Base-by-base conservation (phyloP, 2,888 invertebrate species). In the Cheilosia soror region DNA sequence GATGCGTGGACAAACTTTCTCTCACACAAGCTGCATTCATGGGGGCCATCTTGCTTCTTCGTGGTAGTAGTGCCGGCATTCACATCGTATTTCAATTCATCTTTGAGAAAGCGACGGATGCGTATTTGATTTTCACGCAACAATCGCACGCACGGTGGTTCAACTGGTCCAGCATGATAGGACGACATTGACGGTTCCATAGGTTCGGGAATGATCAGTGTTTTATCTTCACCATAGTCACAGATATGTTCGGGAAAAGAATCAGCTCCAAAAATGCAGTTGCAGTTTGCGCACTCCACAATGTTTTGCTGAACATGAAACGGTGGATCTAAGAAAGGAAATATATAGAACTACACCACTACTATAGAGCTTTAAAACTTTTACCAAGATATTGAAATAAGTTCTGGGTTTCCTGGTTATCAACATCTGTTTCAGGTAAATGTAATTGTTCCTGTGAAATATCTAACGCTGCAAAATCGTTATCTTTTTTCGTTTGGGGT, bases 1-100 rank as follows among this genome's bases (percentile, higher is more conserved):
- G 92, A 91, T 13, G 90, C 90, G 82, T 92, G 92, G 0, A 92
- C 92, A 87, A 92, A 92, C 79, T 91, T 92, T 1, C 92, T 90
- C 37, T 91, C 91, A 51, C 92, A 92, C 44, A 92, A 88, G 6
- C 88, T 90, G 72, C 92, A 92, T 86, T 92, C 92, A 86, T 91
- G 90, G 2, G 90, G 90, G 0, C 90, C 91, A 63, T 91, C 90
- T 6, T 66, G 77, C 33, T 90, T 88, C 75, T 91, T 90, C 0
- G 81, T 73, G 11, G 25, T 66, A 6, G 77, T 49, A 33, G n/a
- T 40, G 0, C 88, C 87, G 0, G 88, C 88, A 55, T 88, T 88
- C 2, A 90, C 78, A 42, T 91, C 91, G 49, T 90, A 91, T 79
- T 91, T 92, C 0, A 92, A 86, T 80, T 92, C 92, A 15, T 92